These are phyloP conservation scores for Yponomeuta plumbellus DNA, from an alignment of 2,888 invertebrate genomes.

Conservation along the genomic window DNA sequence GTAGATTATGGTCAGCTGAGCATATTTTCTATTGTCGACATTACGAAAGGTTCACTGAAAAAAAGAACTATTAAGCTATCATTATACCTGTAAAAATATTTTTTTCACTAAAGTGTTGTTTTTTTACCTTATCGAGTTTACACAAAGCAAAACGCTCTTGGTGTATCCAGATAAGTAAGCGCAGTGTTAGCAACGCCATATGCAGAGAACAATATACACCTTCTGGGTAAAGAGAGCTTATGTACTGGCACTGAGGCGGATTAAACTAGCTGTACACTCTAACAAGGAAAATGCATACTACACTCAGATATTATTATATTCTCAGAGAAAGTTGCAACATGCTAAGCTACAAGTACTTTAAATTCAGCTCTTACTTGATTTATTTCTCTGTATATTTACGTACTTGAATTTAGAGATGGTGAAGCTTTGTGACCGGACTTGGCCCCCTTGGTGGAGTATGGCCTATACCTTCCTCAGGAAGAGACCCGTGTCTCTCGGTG, in stretches of 20 bases:
- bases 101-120: no score
- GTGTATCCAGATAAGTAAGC: slow-evolving; percentile 5
- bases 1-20: no score
- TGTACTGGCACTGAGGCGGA: slow-evolving; percentile 6
- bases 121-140: no score
- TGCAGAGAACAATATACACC: slow-evolving; percentile 20
- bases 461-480: no score
- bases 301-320: not conserved
- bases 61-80: not conserved
- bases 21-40: no score
- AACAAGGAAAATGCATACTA: not conserved
- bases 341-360: not conserved
- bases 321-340: not conserved
- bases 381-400: not conserved
- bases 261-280: slow-evolving; percentile 5
- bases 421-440: no score
- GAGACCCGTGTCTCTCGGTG: no score
- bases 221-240: slow-evolving; percentile 17
- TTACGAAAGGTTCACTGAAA: not conserved
- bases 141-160: not conserved
- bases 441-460: no score
- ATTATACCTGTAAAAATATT: no score
- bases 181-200: slow-evolving; percentile 14
- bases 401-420: no score
- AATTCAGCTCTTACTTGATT: not conserved